Conservation (phyloP, 2,888 invertebrate species). For the Agrotis clavis region DNA sequence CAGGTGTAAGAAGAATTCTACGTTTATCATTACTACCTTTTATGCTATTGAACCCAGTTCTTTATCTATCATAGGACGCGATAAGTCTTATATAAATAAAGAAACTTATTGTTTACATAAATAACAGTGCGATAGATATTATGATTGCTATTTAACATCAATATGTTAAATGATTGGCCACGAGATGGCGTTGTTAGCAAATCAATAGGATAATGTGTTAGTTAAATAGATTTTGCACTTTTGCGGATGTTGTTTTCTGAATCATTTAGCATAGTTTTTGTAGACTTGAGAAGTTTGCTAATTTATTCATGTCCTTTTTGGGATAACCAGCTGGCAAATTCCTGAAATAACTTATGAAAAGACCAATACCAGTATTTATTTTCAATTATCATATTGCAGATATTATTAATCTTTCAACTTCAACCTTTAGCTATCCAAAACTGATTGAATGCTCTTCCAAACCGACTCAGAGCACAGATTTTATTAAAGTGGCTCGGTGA, state of each 20-base stretch:
- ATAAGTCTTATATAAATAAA: conserved; percentile 6
- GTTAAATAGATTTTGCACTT: conserved; percentile 10
- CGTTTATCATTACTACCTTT: background rate
- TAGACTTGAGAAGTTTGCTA: background rate
- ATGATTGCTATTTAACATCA: conserved; percentile 20
- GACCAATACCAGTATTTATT: no score
- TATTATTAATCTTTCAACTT: no score
- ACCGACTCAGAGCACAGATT: no score
- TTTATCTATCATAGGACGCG: background rate
- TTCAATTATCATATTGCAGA: no score
- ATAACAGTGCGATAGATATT: conserved; percentile 3
- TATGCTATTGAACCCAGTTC: conserved; percentile 14
- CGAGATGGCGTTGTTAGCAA: conserved; percentile 53
- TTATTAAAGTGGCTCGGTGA: no score
- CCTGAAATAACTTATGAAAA: background rate
- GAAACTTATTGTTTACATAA: background rate
- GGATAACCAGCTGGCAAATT: background rate
- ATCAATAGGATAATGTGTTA: conserved; percentile 12
- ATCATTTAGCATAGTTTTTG: conserved; percentile 16
- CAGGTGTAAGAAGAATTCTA: background rate
- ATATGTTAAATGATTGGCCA: conserved; percentile 42
- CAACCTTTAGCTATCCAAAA: no score
- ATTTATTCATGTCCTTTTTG: background rate
- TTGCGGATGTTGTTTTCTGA: background rate
- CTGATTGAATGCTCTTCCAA: no score